Base-by-base conservation (phyloP, 2,888 invertebrate species). In the Glomeris marginata region DNA sequence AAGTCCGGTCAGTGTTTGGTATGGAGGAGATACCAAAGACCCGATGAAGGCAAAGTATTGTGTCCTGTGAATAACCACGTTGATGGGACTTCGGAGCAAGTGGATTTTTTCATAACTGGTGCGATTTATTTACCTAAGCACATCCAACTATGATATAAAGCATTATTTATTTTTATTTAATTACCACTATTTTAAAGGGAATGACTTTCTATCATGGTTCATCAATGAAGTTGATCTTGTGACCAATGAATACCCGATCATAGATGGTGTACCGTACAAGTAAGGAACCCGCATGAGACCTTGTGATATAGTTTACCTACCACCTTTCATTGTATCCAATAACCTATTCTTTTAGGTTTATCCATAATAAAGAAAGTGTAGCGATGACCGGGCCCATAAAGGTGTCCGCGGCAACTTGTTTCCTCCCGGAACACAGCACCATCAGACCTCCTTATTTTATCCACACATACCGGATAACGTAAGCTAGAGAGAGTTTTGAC, bases 391-490 rank as follows among this genome's bases (percentile, higher is more conserved):
- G 52, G 20, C 54, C 55, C 4, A 59, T 62, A 34, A 56, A 56
- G 28, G 61, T 61, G 38, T 58, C 57, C 38, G 62, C 59, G 10
- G 57, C 59, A 28, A 60, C 61, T 5, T 58, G 58, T 45, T 63
- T 63, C 47, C 56, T 61, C 43, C 61, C 63, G 18, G 62, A 63
- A 46, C 50, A 59, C n/a, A 61, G 62, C 49, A 55, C 52, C 35
- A 53, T 59, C 10, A 43, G 49, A 10, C 57, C 58, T 13, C 56
- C 57, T 2, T 53, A 53, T 34, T 61, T 60, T 56, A 57, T 58
- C 54, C 60, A 58, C 49, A 55, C 58, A 10, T 63, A 63, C 48
- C 53, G 58, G 42, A 63, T 63, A 35, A 61, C 59, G 63, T 62
- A 55, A 57, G 60, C 21, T 10, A 11, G 16, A 33, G 4, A 35